A percentile compares a stretch with the other conserved stretches of the same genome.
Evolutionary conservation across 2,888 invertebrate genomes (phyloP).

Genomic region (Dryadula phaetusa): DNA sequence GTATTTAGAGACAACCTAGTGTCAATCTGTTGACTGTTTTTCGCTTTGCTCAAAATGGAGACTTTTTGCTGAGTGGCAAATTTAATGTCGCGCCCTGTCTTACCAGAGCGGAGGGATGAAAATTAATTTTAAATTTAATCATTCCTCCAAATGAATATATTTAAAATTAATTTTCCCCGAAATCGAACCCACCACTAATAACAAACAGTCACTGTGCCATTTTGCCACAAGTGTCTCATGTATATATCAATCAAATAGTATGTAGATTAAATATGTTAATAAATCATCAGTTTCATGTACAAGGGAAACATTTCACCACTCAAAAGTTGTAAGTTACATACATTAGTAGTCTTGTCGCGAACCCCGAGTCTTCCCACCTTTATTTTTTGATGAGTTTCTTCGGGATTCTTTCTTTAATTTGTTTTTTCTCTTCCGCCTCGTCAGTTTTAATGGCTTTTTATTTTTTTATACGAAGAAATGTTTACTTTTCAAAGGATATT

Average conservation of each 20-base stretch:
- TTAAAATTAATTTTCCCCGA: no score
- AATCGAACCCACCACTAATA: no score
- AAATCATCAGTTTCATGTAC: constrained; percentile 2
- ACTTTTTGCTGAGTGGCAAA: no score
- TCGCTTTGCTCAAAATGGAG: no score
- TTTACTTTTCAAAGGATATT: not conserved
- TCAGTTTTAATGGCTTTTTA: constrained; percentile 43
- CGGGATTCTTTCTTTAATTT: constrained; percentile 40
- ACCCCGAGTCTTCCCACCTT: constrained; percentile 38
- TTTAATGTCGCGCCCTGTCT: no score
- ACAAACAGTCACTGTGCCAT: no score
- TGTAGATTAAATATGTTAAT: not conserved
- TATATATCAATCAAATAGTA: not conserved
- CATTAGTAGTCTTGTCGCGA: constrained; percentile 37
- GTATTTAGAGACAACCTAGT: no score
- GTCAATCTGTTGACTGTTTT: no score
- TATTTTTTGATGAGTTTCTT: constrained; percentile 45
- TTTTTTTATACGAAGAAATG: constrained; percentile 21
- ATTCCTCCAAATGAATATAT: no score
- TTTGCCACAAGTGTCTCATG: no score
- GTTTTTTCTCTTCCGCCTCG: constrained; percentile 40
- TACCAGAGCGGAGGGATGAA: no score
- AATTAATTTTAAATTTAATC: no score
- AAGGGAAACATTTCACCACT: not conserved
- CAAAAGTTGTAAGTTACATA: constrained; percentile 20